Evolutionary conservation across 2,113 vertebrate genomes (phyloP).

Genomic region (Poecilia latipinna): DNA sequence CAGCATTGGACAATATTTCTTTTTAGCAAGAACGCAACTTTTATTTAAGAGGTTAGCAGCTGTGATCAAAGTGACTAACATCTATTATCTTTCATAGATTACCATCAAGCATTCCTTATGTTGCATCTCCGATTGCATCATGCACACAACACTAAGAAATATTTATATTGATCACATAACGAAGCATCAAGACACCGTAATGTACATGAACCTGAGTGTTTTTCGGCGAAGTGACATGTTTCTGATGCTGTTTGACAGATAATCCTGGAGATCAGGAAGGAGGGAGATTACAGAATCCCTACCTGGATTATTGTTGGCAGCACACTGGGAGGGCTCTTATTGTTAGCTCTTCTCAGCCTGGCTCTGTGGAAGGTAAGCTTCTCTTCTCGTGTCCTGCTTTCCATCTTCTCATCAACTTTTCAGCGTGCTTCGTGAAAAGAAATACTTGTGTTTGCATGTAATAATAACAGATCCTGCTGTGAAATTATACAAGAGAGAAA

Average conservation of each 20-base stretch:
- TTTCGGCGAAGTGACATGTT: background rate
- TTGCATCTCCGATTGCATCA: background rate
- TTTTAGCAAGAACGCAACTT: background rate
- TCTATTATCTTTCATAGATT: background rate
- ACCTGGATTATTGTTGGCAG: slow-evolving; percentile 96
- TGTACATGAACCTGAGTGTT: background rate
- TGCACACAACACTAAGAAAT: background rate
- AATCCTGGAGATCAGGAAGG: slow-evolving; percentile 90
- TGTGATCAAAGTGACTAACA: background rate
- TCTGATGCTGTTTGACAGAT: slow-evolving; percentile 76
- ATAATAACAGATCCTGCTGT: too few relatives aligned
- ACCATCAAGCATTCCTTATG: background rate
- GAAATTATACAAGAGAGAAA: too few relatives aligned
- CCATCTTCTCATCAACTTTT: background rate
- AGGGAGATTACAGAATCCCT: slow-evolving; percentile 88
- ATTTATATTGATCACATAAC: background rate
- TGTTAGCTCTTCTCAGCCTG: slow-evolving; percentile 91
- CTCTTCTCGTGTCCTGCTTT: background rate
- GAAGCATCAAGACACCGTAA: background rate
- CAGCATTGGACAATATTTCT: background rate
- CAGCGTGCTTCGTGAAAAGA: too few relatives aligned
- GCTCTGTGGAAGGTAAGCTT: slow-evolving; percentile 91
- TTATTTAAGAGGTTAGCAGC: background rate
- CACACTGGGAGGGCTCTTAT: slow-evolving; percentile 90
- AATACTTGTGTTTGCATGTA: too few relatives aligned